Conservation (phyloP, 1,140 invertebrate genomes). For the Hirudo medicinalis region DNA sequence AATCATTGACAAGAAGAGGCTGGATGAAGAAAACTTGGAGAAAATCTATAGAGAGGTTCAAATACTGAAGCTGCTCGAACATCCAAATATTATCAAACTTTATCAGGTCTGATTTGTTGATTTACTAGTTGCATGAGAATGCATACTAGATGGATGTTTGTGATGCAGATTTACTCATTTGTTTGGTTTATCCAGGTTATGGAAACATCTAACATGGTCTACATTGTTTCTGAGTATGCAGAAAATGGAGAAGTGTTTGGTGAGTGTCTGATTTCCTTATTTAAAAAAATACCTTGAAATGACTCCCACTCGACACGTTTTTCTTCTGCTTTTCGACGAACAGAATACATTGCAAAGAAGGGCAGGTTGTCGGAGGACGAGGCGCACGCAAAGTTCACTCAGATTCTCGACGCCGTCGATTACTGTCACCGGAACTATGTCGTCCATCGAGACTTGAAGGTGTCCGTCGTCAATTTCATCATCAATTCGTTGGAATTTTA, state of each 20-base stretch:
- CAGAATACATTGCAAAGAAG: conserved; percentile 84
- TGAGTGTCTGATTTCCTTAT: conserved; percentile 40
- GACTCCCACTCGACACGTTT: neutral
- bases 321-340: conserved; percentile 21
- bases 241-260: conserved; percentile 86
- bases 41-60: conserved; percentile 88
- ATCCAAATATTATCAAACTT: conserved; percentile 81
- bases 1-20: conserved; percentile 86
- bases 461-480: too few species aligned
- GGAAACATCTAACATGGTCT: conserved; percentile 88
- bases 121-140: too few species aligned
- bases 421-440: conserved; percentile 86
- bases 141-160: too few species aligned
- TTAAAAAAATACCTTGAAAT: too few species aligned
- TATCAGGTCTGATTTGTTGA: conserved; percentile 60
- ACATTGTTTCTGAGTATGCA: conserved; percentile 89
- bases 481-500: too few species aligned
- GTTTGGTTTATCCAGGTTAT: conserved; percentile 50
- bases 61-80: conserved; percentile 76
- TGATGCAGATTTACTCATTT: neutral
- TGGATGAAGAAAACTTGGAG: conserved; percentile 76
- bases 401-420: conserved; percentile 83
- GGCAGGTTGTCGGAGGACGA: conserved; percentile 82
- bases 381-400: conserved; percentile 75
- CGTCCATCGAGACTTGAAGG: conserved; percentile 82